These are phyloP conservation scores for Eupithecia tripunctaria DNA, from an alignment of 2,888 invertebrate species.

Conservation along the genomic window DNA sequence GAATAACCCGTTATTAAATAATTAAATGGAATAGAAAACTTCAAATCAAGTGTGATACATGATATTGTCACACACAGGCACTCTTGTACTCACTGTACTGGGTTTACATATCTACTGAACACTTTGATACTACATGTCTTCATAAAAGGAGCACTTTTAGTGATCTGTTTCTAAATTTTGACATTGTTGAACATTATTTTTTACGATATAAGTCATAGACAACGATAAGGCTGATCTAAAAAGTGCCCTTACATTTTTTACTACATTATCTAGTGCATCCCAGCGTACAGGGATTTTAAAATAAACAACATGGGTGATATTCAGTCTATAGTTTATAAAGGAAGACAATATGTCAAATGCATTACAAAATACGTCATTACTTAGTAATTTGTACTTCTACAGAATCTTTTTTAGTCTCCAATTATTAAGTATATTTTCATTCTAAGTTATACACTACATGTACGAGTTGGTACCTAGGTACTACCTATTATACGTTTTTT, in stretches of 20 bases:
- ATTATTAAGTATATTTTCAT: conserved; percentile 52
- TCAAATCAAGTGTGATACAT: conserved; percentile 63
- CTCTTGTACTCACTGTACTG: conserved; percentile 70
- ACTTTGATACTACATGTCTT: conserved; percentile 66
- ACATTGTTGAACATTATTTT: background rate
- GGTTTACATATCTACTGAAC: conserved; percentile 72
- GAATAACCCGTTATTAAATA: conserved; percentile 1
- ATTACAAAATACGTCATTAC: conserved; percentile 68
- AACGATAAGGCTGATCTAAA: conserved; percentile 59
- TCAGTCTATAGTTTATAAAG: conserved; percentile 76
- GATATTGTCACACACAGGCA: conserved; percentile 81
- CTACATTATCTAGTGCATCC: conserved; percentile 80
- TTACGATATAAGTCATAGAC: conserved; percentile 23
- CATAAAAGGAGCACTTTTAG: conserved; percentile 74
- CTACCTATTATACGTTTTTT: conserved; percentile 40
- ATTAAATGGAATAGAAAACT: conserved; percentile 10
- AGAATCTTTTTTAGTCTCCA: conserved; percentile 60
- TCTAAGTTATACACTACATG: conserved; percentile 65
- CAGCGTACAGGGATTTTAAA: conserved; percentile 68
- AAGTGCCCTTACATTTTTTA: conserved; percentile 73
- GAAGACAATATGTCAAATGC: conserved; percentile 68
- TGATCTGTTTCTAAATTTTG: conserved; percentile 52
- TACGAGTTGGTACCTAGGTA: conserved; percentile 38
- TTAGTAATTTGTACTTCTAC: conserved; percentile 78
- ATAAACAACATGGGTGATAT: conserved; percentile 57